Conservation (phyloP, 2,888 invertebrate genomes). For the Cephus pygmeus region DNA sequence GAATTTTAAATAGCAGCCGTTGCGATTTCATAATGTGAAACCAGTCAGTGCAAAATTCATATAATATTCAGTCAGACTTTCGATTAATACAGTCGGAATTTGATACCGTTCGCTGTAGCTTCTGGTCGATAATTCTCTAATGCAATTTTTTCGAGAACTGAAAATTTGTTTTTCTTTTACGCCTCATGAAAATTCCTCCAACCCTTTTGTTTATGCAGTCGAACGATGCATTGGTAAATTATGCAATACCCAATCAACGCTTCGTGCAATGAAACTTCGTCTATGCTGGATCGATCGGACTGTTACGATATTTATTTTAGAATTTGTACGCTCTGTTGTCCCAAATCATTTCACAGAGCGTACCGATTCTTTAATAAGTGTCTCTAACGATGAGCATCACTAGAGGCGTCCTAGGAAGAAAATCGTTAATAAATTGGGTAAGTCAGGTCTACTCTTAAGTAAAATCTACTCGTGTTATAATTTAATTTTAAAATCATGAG, state of each 20-base stretch:
- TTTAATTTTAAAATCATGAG: neutral
- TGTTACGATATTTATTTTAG: constrained; percentile 67
- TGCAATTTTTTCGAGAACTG: neutral
- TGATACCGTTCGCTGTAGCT: neutral
- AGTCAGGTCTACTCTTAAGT: neutral
- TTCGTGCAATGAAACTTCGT: neutral
- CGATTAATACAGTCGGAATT: neutral
- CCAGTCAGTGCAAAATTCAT: neutral
- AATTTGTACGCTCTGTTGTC: constrained; percentile 70
- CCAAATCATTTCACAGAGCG: constrained; percentile 67
- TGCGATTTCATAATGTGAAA: neutral
- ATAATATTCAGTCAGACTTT: neutral
- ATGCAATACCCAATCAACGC: neutral
- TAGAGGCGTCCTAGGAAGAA: neutral
- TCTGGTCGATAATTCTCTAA: neutral
- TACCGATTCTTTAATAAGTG: constrained; percentile 68
- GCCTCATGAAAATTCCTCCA: neutral
- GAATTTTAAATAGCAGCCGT: neutral
- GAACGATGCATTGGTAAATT: neutral
- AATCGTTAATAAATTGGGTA: neutral
- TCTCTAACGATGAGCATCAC: constrained; percentile 50
- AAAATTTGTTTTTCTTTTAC: neutral
- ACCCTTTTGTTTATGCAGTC: neutral
- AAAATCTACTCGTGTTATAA: neutral
- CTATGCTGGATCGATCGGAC: constrained; percentile 23